Conservation (phyloP, 2,797 vertebrate species). For the Acanthornis magna region DNA sequence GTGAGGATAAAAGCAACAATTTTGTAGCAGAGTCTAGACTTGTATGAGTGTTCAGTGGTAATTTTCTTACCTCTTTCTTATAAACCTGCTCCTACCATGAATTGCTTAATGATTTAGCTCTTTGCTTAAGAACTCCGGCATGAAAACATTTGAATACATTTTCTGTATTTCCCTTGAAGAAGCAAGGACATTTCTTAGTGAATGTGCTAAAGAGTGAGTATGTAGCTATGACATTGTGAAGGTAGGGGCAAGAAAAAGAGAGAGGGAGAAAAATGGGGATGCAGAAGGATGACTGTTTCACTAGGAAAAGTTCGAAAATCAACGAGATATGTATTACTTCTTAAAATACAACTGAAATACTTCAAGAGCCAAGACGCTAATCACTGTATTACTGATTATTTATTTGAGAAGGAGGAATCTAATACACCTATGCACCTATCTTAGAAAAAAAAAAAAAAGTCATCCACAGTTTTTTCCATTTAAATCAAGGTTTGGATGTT, state of each 20-base stretch:
- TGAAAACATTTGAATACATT: constrained; percentile 31
- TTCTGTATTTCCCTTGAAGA: neutral
- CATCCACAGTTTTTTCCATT: neutral
- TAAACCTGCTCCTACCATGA: constrained; percentile 18
- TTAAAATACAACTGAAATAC: neutral
- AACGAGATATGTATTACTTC: neutral
- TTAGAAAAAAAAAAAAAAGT: neutral
- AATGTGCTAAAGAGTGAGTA: neutral
- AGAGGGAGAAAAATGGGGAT: neutral
- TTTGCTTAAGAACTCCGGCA: constrained; percentile 33
- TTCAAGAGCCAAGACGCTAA: neutral
- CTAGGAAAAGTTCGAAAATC: neutral
- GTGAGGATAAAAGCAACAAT: constrained; percentile 46
- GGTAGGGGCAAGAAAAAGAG: neutral
- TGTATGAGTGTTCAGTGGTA: neutral
- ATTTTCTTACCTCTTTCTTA: constrained; percentile 29
- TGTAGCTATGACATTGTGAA: neutral
- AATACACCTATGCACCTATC: neutral
- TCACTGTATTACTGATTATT: neutral
- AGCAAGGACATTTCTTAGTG: neutral
- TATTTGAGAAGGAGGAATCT: neutral
- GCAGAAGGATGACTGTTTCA: neutral
- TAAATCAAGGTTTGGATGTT: neutral
- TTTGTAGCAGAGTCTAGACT: neutral
- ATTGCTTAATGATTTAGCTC: constrained; percentile 49